These are phyloP conservation scores for Heteromormyrus szaboi DNA, from an alignment of 2,797 vertebrate species.

Conservation along the genomic window DNA sequence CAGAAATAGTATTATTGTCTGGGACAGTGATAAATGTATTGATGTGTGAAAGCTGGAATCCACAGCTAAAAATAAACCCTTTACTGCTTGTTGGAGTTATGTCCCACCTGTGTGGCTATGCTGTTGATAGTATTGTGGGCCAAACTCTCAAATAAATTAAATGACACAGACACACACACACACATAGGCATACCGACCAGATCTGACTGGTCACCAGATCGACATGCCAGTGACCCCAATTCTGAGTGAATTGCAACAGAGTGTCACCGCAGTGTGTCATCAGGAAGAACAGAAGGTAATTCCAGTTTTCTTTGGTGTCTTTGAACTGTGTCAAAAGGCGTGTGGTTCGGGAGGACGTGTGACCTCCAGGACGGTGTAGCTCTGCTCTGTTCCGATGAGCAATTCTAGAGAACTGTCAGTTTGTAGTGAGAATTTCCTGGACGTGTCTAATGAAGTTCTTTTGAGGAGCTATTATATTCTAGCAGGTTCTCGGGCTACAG, in stretches of 20 bases:
- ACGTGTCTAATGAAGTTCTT: neutral
- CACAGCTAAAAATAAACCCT: neutral
- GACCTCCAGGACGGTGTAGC: neutral
- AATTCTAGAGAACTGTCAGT: neutral
- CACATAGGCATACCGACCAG: neutral
- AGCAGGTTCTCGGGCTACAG: neutral
- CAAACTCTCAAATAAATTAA: constrained; percentile 6
- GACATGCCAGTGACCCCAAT: neutral
- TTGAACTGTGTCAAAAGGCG: neutral
- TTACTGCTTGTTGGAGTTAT: neutral
- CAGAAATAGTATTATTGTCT: neutral
- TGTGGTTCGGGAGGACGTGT: neutral
- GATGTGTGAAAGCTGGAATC: neutral
- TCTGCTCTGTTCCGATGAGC: neutral
- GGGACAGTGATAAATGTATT: neutral
- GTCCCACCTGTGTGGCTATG: neutral
- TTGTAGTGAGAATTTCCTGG: neutral
- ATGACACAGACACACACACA: neutral
- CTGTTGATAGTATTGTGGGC: neutral
- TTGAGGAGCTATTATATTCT: neutral
- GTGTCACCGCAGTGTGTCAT: neutral
- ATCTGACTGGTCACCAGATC: neutral
- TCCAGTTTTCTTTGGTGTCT: neutral
- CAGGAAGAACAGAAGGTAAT: neutral
- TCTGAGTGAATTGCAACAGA: neutral